These are phyloP conservation scores for Diogma glabrata DNA, from an alignment of 2,888 invertebrate genomes.

Conservation along the genomic window DNA sequence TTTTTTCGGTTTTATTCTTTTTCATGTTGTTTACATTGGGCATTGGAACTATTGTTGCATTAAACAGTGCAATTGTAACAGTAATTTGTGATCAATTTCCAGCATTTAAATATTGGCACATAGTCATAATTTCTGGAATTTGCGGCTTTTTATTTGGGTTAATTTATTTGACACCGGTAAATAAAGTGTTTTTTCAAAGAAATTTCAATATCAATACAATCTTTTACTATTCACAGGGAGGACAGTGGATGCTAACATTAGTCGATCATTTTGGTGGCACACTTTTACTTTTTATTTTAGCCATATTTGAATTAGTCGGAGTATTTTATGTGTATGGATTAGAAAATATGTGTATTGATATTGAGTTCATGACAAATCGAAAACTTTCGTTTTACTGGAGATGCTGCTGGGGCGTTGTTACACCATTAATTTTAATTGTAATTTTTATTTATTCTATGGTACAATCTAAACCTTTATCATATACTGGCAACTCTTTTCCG, in stretches of 20 bases:
- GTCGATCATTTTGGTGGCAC: slow-evolving; percentile 52
- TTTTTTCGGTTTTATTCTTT: slow-evolving; percentile 69
- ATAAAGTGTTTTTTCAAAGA: background rate
- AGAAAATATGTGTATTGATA: slow-evolving; percentile 52
- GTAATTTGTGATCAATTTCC: slow-evolving; percentile 58
- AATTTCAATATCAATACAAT: no score
- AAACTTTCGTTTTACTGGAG: slow-evolving; percentile 61
- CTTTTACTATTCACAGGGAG: slow-evolving; percentile 43
- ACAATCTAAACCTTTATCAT: slow-evolving; percentile 44
- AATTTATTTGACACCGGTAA: slow-evolving; percentile 63
- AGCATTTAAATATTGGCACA: slow-evolving; percentile 43
- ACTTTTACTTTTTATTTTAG: slow-evolving; percentile 45
- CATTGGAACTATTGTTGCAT: slow-evolving; percentile 61
- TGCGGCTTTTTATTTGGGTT: slow-evolving; percentile 52
- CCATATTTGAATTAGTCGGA: slow-evolving; percentile 43
- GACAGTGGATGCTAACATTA: slow-evolving; percentile 46
- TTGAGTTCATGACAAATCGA: slow-evolving; percentile 64
- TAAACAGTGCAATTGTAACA: slow-evolving; percentile 55
- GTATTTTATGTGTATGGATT: slow-evolving; percentile 50
- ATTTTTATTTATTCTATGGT: slow-evolving; percentile 59
- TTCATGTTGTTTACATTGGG: slow-evolving; percentile 71
- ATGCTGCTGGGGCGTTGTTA: slow-evolving; percentile 60
- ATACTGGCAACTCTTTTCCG: slow-evolving; percentile 47
- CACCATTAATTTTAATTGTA: slow-evolving; percentile 52
- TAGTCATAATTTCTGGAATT: slow-evolving; percentile 44